phyloP scores from a whole-genome alignment of 2,888 invertebrate species.

The Leucophenga maculata region DNA sequence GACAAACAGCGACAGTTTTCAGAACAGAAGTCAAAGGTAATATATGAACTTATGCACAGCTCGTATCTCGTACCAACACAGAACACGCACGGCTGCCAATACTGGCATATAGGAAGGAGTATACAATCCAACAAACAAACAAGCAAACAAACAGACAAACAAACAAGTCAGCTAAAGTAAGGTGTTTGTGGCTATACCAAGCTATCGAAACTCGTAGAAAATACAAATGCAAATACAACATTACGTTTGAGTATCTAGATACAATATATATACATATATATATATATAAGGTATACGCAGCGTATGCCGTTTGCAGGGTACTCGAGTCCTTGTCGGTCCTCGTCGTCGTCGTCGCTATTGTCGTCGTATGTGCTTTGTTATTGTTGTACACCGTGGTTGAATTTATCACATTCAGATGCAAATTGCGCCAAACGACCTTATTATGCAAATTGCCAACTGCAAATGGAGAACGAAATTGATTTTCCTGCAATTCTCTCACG shows the following conservation, averaged over 20 bases:
- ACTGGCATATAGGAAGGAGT: too few species aligned
- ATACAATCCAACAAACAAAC: not conserved
- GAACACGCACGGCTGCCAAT: not conserved
- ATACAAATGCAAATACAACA: slow-evolving; percentile 10
- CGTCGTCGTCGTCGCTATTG: not conserved
- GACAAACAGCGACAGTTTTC: not conserved
- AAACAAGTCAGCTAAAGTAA: not conserved
- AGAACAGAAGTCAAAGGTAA: not conserved
- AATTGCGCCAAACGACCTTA: slow-evolving; percentile 72
- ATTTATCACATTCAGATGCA: slow-evolving; percentile 72
- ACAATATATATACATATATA: not conserved
- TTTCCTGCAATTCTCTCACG: slow-evolving; percentile 60
- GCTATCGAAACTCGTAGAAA: not conserved
- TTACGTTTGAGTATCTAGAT: not conserved
- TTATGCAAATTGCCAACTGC: slow-evolving; percentile 73
- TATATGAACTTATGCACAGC: not conserved
- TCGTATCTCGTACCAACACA: not conserved
- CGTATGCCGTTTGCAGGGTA: slow-evolving; percentile 30
- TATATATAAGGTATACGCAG: slow-evolving; percentile 47
- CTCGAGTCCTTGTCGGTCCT: not conserved
- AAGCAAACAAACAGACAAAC: not conserved
- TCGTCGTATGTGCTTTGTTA: not conserved
- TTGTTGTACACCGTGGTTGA: slow-evolving; percentile 48
- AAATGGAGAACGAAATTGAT: slow-evolving; percentile 72
- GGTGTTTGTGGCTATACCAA: too few species aligned